Base-by-base conservation (phyloP, 1,140 invertebrate species). In the Oncopodura yosiiana region DNA sequence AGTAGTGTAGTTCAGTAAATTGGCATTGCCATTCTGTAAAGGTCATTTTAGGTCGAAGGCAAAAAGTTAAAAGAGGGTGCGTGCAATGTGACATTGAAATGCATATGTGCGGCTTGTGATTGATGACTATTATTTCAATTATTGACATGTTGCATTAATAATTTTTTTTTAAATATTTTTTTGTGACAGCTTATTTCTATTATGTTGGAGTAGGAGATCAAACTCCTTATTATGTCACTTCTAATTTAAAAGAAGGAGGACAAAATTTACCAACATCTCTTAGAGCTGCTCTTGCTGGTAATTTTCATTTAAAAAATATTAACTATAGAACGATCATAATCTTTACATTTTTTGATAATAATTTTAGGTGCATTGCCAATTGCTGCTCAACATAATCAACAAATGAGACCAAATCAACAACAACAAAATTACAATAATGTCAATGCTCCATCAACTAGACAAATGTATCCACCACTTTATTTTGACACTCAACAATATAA, bases 351-450 rank as follows among this genome's bases (percentile, higher is more conserved):
- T n/a, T n/a, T n/a, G n/a, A n/a, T n/a, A n/a, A n/a, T n/a, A n/a
- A n/a, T n/a, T 9, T 51, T 63, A 3, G 65, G 65, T 19, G 65
- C 66, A 3, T 60, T 65, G 4, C 67, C 67, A 18, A 52, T 66
- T 12, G 55, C 64, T 18, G 67, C 67, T 8, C 58, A 49, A 14
- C 56, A 58, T 34, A 45, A 58, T 34, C 32, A 27, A 41, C 50
- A 58, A 36, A 38, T 43, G 16, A n/a, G n/a, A n/a, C n/a, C n/a
- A n/a, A n/a, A n/a, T n/a, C n/a, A n/a, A n/a, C n/a, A n/a, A n/a
- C n/a, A n/a, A n/a, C n/a, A n/a, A n/a, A n/a, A n/a, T n/a, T n/a
- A n/a, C n/a, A n/a, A n/a, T n/a, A n/a, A n/a, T n/a, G n/a, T n/a
- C n/a, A n/a, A n/a, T n/a, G n/a, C n/a, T n/a, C n/a, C n/a, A n/a